Percentiles rank a stretch among this genome's conserved stretches.
Conservation (phyloP, 2,888 invertebrate genomes). For the Oligia latruncula region DNA sequence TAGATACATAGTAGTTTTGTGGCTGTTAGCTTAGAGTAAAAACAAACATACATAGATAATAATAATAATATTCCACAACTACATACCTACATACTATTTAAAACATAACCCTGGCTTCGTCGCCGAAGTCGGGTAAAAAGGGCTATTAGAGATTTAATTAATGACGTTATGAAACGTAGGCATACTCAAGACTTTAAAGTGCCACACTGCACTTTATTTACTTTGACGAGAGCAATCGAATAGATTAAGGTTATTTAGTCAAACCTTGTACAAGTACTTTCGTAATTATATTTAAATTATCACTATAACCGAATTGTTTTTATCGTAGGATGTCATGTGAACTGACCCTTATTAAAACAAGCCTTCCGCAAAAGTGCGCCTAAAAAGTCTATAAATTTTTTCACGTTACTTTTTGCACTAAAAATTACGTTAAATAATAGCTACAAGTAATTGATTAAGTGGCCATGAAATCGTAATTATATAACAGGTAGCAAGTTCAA, state of each 20-base stretch:
- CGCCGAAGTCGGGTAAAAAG: background rate
- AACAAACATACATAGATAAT: background rate
- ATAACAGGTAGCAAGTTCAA: slow-evolving; percentile 83
- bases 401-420: slow-evolving; percentile 10
- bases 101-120: background rate
- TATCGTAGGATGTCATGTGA: slow-evolving; percentile 31
- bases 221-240: slow-evolving; percentile 3
- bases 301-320: slow-evolving; percentile 13
- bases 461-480: slow-evolving; percentile 72
- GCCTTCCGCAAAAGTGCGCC: slow-evolving; percentile 58
- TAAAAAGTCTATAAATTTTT: slow-evolving; percentile 33
- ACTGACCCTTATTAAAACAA: slow-evolving; percentile 59
- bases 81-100: background rate
- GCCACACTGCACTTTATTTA: slow-evolving; percentile 6
- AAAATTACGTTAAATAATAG: slow-evolving; percentile 34
- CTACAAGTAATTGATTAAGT: slow-evolving; percentile 44
- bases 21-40: background rate
- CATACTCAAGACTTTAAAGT: background rate
- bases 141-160: too few species aligned
- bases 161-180: background rate
- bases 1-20: background rate
- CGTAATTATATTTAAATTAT: background rate
- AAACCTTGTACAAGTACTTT: slow-evolving; percentile 40
- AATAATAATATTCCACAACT: too few species aligned
- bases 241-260: slow-evolving; percentile 12